These are phyloP conservation scores for Dendrophyllia cribrosa DNA, from an alignment of 64 coral and sea anemone species.

Conservation along the genomic window DNA sequence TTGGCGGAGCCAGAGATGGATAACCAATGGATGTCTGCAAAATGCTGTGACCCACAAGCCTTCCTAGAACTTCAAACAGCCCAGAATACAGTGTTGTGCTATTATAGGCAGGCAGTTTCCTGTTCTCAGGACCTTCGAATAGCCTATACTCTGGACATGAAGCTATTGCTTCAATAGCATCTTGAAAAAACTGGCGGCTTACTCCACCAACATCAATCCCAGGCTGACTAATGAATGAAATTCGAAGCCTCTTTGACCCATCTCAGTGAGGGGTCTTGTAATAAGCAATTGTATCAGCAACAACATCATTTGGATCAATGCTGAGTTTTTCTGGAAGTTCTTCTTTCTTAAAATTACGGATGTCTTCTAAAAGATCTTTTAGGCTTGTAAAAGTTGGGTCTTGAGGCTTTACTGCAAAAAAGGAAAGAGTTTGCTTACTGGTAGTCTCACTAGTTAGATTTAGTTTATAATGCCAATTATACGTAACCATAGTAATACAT, in stretches of 20 bases:
- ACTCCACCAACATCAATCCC: constrained; percentile 43
- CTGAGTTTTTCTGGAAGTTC: too few relatives aligned
- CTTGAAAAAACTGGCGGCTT: constrained; percentile 34
- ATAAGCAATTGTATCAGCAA: constrained; percentile 20
- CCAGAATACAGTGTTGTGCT: constrained; percentile 41
- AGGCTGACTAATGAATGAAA: background rate
- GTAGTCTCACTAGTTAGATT: too few relatives aligned
- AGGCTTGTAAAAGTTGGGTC: too few relatives aligned
- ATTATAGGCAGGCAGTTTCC: constrained; percentile 61
- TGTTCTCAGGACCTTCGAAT: constrained; percentile 37
- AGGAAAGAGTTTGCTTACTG: too few relatives aligned
- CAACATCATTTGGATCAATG: constrained; percentile 20
- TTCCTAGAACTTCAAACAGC: constrained; percentile 31
- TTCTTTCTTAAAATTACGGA: too few relatives aligned
- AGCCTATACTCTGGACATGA: constrained; percentile 30
- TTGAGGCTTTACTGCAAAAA: too few relatives aligned
- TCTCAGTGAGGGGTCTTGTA: constrained; percentile 17
- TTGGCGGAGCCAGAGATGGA: constrained; percentile 49
- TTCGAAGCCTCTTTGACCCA: constrained; percentile 18
- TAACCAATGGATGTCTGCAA: constrained; percentile 43
- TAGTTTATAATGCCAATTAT: too few relatives aligned
- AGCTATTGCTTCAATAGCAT: constrained; percentile 47
- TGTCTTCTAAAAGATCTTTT: too few relatives aligned
- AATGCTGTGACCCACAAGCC: constrained; percentile 17
- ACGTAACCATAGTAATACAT: too few relatives aligned